Percentiles rank a stretch among this genome's conserved stretches.
These are phyloP conservation scores for Saccopteryx leptura DNA, from an alignment of 2,113 vertebrate genomes.

Conservation along the genomic window DNA sequence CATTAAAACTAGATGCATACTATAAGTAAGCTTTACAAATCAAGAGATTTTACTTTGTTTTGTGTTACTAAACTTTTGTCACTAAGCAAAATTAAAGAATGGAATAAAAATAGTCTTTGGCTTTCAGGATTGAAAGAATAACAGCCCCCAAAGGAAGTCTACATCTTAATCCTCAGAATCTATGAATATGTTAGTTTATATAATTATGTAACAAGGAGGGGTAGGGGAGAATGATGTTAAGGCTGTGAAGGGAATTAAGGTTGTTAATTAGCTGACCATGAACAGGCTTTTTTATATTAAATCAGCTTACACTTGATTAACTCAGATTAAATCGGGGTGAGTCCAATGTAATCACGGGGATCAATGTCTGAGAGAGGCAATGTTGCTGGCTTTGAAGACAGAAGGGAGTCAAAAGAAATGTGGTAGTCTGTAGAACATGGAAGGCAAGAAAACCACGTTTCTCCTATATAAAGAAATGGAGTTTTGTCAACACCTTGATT, in stretches of 20 bases:
- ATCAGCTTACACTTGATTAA: background rate
- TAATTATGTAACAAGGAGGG: background rate
- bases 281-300: background rate
- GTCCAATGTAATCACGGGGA: background rate
- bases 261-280: background rate
- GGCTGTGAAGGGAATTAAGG: background rate
- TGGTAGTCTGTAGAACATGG: background rate
- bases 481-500: background rate
- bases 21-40: background rate
- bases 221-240: no score
- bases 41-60: background rate
- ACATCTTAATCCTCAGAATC: background rate
- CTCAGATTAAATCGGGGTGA: background rate
- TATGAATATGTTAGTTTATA: background rate
- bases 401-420: background rate
- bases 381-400: background rate
- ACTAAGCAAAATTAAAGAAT: background rate
- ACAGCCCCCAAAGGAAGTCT: background rate
- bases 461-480: rapidly evolving
- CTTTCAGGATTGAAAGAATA: background rate
- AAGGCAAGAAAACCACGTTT: background rate
- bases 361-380: background rate
- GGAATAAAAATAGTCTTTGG: background rate
- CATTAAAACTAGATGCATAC: background rate
- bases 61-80: background rate